Evolutionary conservation across 2,888 invertebrate species (phyloP), one percentile per base, ranked within the genome.

Genomic region (Drosophila nr. fundita): DNA sequence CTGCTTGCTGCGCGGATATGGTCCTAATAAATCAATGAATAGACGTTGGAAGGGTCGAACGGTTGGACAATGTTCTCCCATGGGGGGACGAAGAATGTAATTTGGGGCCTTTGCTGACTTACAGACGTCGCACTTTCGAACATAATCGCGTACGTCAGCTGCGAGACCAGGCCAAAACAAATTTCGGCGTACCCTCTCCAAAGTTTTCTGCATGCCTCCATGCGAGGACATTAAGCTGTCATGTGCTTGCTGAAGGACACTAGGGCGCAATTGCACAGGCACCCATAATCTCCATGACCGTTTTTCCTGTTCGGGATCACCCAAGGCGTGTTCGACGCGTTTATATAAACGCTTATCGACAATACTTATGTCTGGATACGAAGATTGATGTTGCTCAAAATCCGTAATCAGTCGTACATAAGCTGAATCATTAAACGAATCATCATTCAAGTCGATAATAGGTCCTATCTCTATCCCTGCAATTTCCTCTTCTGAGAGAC

Each of bases 141-240:
- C 36, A 36, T 36, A 52, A 21, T 24, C 34, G 11, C 34, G 5
- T 13, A 57, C 45, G 45, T 62, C 62, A 24, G 55, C 62, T 6
- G 55, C 62, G 10, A 71, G 45, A 2, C 58, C 73, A n/a, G 70
- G 62, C 61, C 65, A 73, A 30, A 65, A 66, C 10, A 70, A 29
- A 42, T 62, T 30, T 24, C 59, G 13, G n/a, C 64, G 42, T 3
- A 64, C 7, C 38, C 42, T 55, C 10, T 60, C 52, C 7, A 68
- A 55, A 4, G 65, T 60, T 40, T 73, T 73, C 13, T 63, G 60
- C 61, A 61, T 61, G 4, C 64, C 68, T 5, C 27, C 45, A 8
- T 71, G 67, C n/a, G 67, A 45, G 4, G 58, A 61, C 4, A 32
- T 29, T 11, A 34, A 4, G 27, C 40, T 54, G n/a, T 65, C 59